Evolutionary conservation across 2,113 vertebrate genomes (phyloP).

Genomic region (Caloenas nicobarica): DNA sequence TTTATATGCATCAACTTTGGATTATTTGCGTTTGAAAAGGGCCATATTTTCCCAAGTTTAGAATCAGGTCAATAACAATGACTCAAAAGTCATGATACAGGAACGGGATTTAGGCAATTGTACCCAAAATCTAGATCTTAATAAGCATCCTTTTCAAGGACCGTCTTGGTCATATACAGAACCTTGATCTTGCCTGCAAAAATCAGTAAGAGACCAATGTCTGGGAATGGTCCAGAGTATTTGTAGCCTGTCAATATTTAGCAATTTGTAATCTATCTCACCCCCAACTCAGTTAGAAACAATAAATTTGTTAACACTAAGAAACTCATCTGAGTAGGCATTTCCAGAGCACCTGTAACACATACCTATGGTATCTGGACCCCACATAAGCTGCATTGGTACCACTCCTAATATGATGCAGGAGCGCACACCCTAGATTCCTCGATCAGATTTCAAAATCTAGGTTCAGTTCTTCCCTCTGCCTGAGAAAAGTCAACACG

Average conservation of each 20-base stretch:
- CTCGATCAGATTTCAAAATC: not conserved
- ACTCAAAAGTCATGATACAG: not conserved
- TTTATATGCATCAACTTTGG: not conserved
- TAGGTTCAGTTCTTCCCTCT: not conserved
- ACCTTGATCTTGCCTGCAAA: not conserved
- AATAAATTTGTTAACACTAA: not conserved
- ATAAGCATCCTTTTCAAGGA: not conserved
- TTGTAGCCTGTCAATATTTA: not conserved
- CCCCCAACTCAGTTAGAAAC: not conserved
- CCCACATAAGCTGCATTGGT: not conserved
- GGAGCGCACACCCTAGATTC: not conserved
- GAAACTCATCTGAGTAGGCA: not conserved
- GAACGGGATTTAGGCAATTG: not conserved
- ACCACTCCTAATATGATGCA: accelerated
- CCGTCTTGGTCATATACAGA: not conserved
- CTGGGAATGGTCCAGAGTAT: not conserved
- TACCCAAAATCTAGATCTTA: not conserved
- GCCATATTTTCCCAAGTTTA: not conserved
- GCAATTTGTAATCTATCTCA: not conserved
- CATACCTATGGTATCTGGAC: not conserved
- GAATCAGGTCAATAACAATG: not conserved
- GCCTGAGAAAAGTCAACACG: not conserved
- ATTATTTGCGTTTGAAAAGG: not conserved
- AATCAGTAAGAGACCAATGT: accelerated
- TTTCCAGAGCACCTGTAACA: not conserved